phyloP scores from a whole-genome alignment of 2,888 invertebrate genomes.

The Dendrolimus pini region DNA sequence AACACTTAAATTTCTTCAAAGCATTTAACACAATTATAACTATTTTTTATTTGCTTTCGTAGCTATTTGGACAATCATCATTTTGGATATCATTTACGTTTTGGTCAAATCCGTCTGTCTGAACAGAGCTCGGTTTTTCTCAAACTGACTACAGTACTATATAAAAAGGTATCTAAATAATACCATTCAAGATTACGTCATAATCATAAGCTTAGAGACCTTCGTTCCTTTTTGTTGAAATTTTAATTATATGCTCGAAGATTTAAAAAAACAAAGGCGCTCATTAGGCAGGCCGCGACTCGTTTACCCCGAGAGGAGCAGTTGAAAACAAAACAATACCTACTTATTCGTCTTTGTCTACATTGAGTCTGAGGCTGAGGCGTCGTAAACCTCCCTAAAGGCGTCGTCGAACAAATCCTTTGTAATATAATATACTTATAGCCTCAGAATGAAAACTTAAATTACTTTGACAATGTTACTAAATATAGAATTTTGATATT shows the following conservation, averaged over 20 bases:
- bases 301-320: constrained; percentile 28
- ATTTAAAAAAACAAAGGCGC: constrained; percentile 8
- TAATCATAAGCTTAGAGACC: neutral
- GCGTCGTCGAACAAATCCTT: constrained; percentile 48
- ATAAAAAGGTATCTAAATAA: neutral
- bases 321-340: constrained; percentile 44
- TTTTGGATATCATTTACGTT: too few species aligned
- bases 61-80: too few species aligned
- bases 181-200: neutral
- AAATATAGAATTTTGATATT: too few species aligned
- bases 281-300: constrained; percentile 26
- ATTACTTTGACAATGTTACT: constrained; percentile 31
- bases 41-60: too few species aligned
- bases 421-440: constrained; percentile 41
- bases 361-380: constrained; percentile 27
- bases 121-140: too few species aligned
- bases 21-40: too few species aligned
- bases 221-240: neutral
- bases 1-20: too few species aligned
- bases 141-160: neutral
- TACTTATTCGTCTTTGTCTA: constrained; percentile 36
- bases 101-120: too few species aligned
- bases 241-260: constrained; percentile 1
- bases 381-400: constrained; percentile 33
- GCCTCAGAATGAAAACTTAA: constrained; percentile 52